phyloP scores from a whole-genome alignment of 2,888 invertebrate species.

The Polylopha cassiicola region DNA sequence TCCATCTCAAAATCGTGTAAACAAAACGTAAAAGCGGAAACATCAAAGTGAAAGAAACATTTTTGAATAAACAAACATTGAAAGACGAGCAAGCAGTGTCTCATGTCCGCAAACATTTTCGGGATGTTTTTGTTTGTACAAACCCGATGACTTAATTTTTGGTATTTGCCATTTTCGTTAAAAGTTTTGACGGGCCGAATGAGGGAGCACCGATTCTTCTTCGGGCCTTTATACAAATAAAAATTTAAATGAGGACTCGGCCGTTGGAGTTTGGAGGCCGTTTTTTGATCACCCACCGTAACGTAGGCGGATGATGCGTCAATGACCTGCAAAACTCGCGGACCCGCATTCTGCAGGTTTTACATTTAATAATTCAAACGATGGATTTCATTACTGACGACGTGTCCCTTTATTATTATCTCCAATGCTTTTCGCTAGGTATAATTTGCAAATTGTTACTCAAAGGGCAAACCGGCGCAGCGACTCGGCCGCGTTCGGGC shows the following conservation, averaged over 20 bases:
- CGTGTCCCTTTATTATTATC: not conserved
- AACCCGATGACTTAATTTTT: slow-evolving; percentile 47
- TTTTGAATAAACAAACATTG: slow-evolving; percentile 51
- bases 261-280: slow-evolving; percentile 26
- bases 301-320: slow-evolving; percentile 72
- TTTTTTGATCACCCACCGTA: slow-evolving; percentile 55
- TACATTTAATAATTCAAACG: slow-evolving; percentile 40
- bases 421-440: no score
- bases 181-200: slow-evolving; percentile 15
- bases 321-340: slow-evolving; percentile 74
- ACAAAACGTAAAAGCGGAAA: slow-evolving; percentile 36
- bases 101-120: slow-evolving; percentile 66
- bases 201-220: slow-evolving; percentile 10
- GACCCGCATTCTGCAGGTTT: slow-evolving; percentile 70
- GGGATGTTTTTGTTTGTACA: slow-evolving; percentile 47
- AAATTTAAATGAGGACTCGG: slow-evolving; percentile 19
- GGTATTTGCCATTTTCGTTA: slow-evolving; percentile 24
- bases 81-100: slow-evolving; percentile 50
- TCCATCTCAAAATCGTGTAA: slow-evolving; percentile 3
- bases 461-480: not conserved
- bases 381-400: slow-evolving; percentile 13
- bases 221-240: slow-evolving; percentile 11
- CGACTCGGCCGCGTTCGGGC: slow-evolving; percentile 2
- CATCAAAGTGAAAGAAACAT: slow-evolving; percentile 59
- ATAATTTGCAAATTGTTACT: slow-evolving; percentile 15